Conservation (phyloP, 1,140 invertebrate species). For the Zophobas morio region DNA sequence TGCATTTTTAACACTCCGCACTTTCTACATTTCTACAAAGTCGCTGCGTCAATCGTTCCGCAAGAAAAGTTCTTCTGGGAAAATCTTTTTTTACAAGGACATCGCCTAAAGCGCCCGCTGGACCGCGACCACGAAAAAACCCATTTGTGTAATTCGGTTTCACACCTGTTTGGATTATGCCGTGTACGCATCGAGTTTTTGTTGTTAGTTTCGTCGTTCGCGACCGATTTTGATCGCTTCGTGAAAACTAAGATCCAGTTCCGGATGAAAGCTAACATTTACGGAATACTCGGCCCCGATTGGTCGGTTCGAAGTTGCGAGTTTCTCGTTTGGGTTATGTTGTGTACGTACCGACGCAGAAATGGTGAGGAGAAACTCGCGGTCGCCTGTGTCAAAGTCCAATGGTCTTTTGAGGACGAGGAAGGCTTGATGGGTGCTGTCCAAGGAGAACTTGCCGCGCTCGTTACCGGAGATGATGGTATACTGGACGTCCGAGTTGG, state of each 20-base stretch:
- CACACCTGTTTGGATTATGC: no score
- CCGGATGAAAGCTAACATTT: no score
- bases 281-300: no score
- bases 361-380: slow-evolving; percentile 81
- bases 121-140: no score
- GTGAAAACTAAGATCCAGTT: no score
- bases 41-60: slow-evolving; percentile 17
- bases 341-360: slow-evolving; percentile 79
- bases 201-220: no score
- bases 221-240: no score
- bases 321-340: not conserved
- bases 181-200: no score
- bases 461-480: slow-evolving; percentile 84
- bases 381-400: slow-evolving; percentile 86
- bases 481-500: slow-evolving; percentile 91
- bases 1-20: not conserved
- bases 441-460: slow-evolving; percentile 82
- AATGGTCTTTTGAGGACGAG: slow-evolving; percentile 80
- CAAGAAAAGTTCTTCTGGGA: slow-evolving; percentile 26
- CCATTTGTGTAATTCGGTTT: no score
- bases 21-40: slow-evolving; percentile 5
- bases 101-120: not conserved
- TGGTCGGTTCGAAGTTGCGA: no score
- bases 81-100: not conserved
- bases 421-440: slow-evolving; percentile 82